phyloP scores from a whole-genome alignment of 2,888 invertebrate species.

The Rhagonycha fulva region DNA sequence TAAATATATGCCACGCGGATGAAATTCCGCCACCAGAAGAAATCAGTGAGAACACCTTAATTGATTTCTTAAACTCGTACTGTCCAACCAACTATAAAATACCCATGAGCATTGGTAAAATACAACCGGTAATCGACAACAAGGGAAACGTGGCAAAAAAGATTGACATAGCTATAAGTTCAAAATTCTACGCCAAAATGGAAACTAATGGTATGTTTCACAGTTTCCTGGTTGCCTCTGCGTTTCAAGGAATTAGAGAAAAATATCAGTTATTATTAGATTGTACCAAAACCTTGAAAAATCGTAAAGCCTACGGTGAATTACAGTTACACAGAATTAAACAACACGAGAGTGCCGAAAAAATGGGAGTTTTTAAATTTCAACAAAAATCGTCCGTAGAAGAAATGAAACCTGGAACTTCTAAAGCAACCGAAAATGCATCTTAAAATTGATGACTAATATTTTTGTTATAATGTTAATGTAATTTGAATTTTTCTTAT shows the following conservation, averaged over 20 bases:
- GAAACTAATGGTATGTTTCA: neutral
- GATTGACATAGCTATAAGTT: neutral
- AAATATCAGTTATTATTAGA: neutral
- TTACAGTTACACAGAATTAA: neutral
- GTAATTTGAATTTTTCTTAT: too few species aligned
- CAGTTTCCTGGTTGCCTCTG: neutral
- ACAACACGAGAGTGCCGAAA: neutral
- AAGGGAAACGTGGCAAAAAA: neutral
- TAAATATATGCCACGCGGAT: neutral
- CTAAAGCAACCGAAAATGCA: too few species aligned
- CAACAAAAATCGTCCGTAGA: too few species aligned
- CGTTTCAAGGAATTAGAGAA: neutral
- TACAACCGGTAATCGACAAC: neutral
- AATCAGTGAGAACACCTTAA: neutral
- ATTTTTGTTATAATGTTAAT: too few species aligned
- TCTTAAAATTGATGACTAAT: too few species aligned
- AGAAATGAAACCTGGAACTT: too few species aligned
- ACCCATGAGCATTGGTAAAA: slow-evolving; percentile 3
- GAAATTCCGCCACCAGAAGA: neutral
- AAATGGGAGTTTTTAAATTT: too few species aligned
- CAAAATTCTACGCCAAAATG: neutral
- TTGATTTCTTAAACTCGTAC: neutral
- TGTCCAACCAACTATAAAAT: neutral
- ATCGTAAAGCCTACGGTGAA: neutral
- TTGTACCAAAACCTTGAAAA: neutral